phyloP scores from a whole-genome alignment of 2,888 invertebrate genomes.

The Synanthedon formicaeformis region DNA sequence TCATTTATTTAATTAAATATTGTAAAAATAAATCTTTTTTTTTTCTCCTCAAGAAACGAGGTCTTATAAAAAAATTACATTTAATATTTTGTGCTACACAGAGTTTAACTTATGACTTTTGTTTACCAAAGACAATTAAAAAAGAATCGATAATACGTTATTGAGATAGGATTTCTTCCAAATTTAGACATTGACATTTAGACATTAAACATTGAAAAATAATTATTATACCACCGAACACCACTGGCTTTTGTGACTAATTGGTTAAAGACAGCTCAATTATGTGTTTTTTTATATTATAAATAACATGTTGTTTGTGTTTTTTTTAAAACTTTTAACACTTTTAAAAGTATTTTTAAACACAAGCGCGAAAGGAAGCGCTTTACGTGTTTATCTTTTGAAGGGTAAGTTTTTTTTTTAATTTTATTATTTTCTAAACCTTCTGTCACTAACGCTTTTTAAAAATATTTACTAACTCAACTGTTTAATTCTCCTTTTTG shows the following conservation, averaged over 20 bases:
- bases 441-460: constrained; percentile 43
- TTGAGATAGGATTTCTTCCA: constrained; percentile 48
- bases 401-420: constrained; percentile 49
- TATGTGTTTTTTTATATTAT: constrained; percentile 24
- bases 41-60: too few species aligned
- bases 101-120: neutral
- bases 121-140: constrained; percentile 1
- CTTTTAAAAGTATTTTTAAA: constrained; percentile 9
- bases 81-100: too few species aligned
- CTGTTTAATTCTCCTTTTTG: constrained; percentile 4
- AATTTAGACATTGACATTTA: too few species aligned
- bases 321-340: constrained; percentile 39
- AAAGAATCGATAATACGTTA: constrained; percentile 1
- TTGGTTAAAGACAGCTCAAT: constrained; percentile 62
- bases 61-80: too few species aligned
- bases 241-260: constrained; percentile 62
- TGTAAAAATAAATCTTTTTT: too few species aligned
- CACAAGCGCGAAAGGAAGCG: constrained; percentile 15
- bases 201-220: constrained; percentile 10
- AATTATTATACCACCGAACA: constrained; percentile 45
- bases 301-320: constrained; percentile 24
- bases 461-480: constrained; percentile 16
- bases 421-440: constrained; percentile 14
- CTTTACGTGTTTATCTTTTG: constrained; percentile 3
- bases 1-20: too few species aligned